Base-by-base conservation (phyloP, 2,113 vertebrate genomes). In the Calcarius ornatus region DNA sequence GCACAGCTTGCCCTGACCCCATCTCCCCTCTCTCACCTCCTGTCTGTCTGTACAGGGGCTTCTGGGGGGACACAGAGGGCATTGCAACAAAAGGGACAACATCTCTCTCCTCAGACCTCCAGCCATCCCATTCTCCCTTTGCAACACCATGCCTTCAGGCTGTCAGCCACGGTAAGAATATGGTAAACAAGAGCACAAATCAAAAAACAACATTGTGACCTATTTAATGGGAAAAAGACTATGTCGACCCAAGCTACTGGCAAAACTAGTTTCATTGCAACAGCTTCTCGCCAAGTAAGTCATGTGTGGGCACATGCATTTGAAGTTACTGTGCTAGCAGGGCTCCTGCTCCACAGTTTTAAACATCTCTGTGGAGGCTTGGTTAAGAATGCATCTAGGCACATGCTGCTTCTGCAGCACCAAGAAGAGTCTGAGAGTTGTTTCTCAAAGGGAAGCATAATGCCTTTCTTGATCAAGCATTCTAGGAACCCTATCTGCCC, bases 141-240 rank as follows among this genome's bases (percentile, higher is more conserved):
- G 83, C 81, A 87, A 71, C 66, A 15, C 19, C 0, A 0, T 42
- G 13, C 43, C 89, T 87, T 68, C 66, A 72, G 86, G 69, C 54
- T 84, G 35, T 50, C 40, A 61, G 57, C 4, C 53, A 31, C 23
- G 5, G 31, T 47, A 87, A 79, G 81, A 94, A 89, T 68, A 28
- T 0, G 0, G 78, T 38, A 79, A 96, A 94, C 72, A 90, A 61
- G 66, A 85, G 63, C 42, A 50, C 42, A 82, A 60, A 91, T 59
- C 25, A 81, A 89, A 95, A 94, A 92, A 57, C 11, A 81, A 30
- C 27, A 56, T 12, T 81, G 69, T 94, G 89, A 95, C 84, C 81
- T 92, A 72, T 90, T 91, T 96, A 87, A 78, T 82, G 30, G 42
- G 24, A 31, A 61, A 91, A 92, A 50, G 45, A 54, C 68, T 88